These are phyloP conservation scores for Gephyroberyx darwinii DNA, from an alignment of 2,797 vertebrate species.

Conservation along the genomic window DNA sequence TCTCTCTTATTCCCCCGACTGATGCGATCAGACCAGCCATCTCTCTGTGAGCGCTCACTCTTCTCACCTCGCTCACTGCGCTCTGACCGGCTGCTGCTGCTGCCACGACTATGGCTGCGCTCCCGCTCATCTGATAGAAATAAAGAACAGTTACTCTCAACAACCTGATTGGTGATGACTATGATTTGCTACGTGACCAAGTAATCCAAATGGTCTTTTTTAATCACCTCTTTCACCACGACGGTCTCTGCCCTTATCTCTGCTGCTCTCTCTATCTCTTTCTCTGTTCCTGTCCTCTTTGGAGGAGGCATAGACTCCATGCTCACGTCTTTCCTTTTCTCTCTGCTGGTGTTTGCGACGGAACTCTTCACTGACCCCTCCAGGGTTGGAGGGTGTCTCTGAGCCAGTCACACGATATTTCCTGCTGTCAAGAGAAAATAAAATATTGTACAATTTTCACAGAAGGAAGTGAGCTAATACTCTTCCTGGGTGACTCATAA, in stretches of 20 bases:
- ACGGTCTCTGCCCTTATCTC: constrained; percentile 80
- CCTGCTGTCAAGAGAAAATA: constrained; percentile 67
- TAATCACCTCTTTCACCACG: constrained; percentile 76
- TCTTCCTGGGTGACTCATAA: too few relatives aligned
- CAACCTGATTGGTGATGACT: not conserved
- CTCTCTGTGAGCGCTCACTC: constrained; percentile 83
- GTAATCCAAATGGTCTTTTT: not conserved
- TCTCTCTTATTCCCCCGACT: constrained; percentile 83
- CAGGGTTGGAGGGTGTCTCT: constrained; percentile 95
- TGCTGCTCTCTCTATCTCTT: constrained; percentile 82
- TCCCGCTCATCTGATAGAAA: constrained; percentile 85
- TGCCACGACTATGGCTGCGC: constrained; percentile 74
- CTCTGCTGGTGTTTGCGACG: constrained; percentile 90
- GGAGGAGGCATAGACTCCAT: constrained; percentile 94
- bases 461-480: not conserved
- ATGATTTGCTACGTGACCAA: not conserved
- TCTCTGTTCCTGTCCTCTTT: constrained; percentile 90
- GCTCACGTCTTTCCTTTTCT: constrained; percentile 91
- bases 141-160: not conserved
- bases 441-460: not conserved
- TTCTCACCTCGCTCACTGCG: constrained; percentile 74
- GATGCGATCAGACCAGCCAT: constrained; percentile 87
- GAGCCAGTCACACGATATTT: constrained; percentile 92
- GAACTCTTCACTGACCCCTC: constrained; percentile 97
- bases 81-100: constrained; percentile 81